Conservation (phyloP, 2,888 invertebrate species). For the Pachymerium ferrugineum region DNA sequence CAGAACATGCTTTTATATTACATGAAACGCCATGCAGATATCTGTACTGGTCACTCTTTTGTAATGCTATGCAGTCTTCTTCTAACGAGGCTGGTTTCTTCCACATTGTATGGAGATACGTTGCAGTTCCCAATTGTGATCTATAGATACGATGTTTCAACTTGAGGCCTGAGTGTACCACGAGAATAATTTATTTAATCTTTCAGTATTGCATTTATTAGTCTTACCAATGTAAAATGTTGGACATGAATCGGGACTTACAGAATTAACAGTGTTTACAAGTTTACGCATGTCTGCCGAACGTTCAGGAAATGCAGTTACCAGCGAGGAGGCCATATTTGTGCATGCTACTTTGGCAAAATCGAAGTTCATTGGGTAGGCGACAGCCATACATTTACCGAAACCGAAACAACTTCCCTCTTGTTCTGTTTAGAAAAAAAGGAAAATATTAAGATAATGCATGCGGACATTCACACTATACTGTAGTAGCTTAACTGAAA, state of each 20-base stretch:
- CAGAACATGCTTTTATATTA: background rate
- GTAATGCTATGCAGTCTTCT: background rate
- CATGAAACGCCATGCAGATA: background rate
- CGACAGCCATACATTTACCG: background rate
- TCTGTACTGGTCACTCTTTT: background rate
- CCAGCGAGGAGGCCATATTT: background rate
- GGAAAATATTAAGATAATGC: no score
- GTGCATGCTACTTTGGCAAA: background rate
- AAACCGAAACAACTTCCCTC: background rate
- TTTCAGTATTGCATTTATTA: no score
- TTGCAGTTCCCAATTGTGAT: background rate
- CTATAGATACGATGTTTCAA: background rate
- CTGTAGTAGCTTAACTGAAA: no score
- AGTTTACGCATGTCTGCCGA: background rate
- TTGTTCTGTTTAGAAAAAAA: background rate
- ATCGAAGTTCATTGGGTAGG: background rate
- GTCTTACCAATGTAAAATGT: background rate
- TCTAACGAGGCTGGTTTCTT: background rate
- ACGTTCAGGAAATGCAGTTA: background rate
- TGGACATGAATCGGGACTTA: background rate
- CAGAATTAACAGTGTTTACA: background rate
- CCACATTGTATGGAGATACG: background rate
- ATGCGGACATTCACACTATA: no score
- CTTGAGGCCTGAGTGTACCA: background rate
- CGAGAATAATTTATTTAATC: no score